A percentile compares a stretch with the other conserved stretches of the same genome.
phyloP scores from a whole-genome alignment of 2,113 vertebrate species.

The Nothoprocta perdicaria region DNA sequence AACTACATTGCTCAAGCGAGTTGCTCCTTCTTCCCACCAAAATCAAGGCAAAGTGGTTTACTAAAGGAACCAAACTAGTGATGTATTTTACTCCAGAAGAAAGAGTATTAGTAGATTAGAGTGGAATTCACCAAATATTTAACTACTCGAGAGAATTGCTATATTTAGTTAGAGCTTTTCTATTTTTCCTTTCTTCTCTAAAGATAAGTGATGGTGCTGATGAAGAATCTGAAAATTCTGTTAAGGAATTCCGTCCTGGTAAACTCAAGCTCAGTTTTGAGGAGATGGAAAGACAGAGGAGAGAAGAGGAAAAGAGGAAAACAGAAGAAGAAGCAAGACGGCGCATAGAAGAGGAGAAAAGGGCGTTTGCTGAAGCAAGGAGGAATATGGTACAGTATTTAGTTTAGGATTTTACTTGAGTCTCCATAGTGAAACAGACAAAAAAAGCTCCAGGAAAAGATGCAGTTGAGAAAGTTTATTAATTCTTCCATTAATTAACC shows the following conservation, averaged over 20 bases:
- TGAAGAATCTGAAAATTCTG: slow-evolving; percentile 65
- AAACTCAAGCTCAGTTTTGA: slow-evolving; percentile 95
- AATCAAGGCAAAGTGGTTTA: neutral
- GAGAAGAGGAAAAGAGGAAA: slow-evolving; percentile 87
- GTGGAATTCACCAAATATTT: neutral
- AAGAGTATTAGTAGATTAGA: neutral
- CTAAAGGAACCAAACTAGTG: neutral
- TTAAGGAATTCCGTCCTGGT: slow-evolving; percentile 80
- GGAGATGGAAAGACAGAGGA: slow-evolving; percentile 91
- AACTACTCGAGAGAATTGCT: neutral
- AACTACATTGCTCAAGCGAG: neutral
- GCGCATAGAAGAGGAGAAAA: slow-evolving; percentile 93
- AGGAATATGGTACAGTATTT: slow-evolving; percentile 87
- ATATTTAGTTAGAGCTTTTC: neutral
- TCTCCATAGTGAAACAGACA: neutral
- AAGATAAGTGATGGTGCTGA: slow-evolving; percentile 64
- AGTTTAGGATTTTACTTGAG: neutral
- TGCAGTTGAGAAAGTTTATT: neutral
- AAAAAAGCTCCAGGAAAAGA: neutral
- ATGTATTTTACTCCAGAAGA: neutral
- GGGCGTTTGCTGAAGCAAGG: slow-evolving; percentile 93
- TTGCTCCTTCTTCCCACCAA: neutral
- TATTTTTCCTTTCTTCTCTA: neutral
- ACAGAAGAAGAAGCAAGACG: slow-evolving; percentile 89
- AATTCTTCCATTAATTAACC: neutral